Evolutionary conservation across 2,797 vertebrate species (phyloP).

Genomic region (Petrocephalus sullivani): DNA sequence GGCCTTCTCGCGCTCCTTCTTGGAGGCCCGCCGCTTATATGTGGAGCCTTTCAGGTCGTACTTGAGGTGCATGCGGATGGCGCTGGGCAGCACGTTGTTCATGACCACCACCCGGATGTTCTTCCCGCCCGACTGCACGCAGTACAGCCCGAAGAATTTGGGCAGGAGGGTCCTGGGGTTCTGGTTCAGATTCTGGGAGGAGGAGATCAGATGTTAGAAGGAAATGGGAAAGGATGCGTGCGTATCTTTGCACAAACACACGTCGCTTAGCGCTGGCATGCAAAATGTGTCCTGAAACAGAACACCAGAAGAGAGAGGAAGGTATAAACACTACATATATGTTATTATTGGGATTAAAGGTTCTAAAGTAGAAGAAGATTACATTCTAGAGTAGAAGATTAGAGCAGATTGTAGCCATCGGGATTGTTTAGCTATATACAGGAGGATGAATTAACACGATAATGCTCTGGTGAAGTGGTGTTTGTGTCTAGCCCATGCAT

Average conservation of each 20-base stretch:
- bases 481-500: neutral
- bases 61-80: slow-evolving; percentile 92
- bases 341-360: neutral
- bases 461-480: neutral
- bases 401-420: neutral
- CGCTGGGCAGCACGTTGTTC: slow-evolving; percentile 92
- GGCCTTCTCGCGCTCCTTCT: slow-evolving; percentile 88
- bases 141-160: slow-evolving; percentile 96
- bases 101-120: slow-evolving; percentile 92
- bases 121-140: slow-evolving; percentile 89
- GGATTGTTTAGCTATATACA: neutral
- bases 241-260: neutral
- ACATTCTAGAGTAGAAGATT: neutral
- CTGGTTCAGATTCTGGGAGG: slow-evolving; percentile 87
- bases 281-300: neutral
- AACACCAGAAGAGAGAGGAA: neutral
- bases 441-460: neutral
- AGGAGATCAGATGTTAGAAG: neutral
- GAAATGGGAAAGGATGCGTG: neutral
- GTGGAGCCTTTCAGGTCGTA: slow-evolving; percentile 96
- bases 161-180: slow-evolving; percentile 90
- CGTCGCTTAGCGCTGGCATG: neutral
- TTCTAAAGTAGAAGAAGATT: neutral
- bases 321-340: neutral
- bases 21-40: slow-evolving; percentile 87